phyloP scores from a whole-genome alignment of 2,113 vertebrate species.

The Thunnus maccoyii region DNA sequence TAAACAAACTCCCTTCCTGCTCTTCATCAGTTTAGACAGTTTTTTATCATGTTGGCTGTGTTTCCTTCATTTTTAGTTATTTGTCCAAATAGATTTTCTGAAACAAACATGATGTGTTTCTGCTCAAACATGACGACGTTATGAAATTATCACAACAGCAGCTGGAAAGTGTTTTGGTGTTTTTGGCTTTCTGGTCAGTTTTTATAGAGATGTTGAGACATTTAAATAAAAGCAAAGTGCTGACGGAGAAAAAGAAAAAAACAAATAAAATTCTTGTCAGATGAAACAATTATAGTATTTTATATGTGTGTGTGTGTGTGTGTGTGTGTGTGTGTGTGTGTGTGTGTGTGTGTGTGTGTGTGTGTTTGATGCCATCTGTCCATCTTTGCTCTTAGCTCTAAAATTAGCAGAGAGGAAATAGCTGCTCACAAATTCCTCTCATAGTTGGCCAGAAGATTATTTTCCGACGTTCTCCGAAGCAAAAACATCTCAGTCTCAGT shows the following conservation, averaged over 20 bases:
- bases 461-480: neutral
- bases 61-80: neutral
- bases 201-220: too few species aligned
- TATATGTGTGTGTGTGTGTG: too few species aligned
- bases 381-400: conserved; percentile 6
- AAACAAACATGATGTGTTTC: neutral
- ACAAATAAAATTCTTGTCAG: too few species aligned
- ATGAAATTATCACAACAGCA: neutral
- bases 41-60: neutral
- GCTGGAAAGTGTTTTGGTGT: neutral
- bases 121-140: neutral
- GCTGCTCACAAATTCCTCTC: conserved; percentile 37
- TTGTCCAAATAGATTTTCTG: neutral
- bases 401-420: conserved; percentile 45
- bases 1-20: neutral
- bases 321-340: too few species aligned
- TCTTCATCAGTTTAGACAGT: neutral
- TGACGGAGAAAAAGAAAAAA: neutral
- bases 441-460: conserved; percentile 16
- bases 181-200: too few species aligned
- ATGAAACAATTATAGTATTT: too few species aligned
- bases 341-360: too few species aligned
- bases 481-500: neutral
- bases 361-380: neutral
- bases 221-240: neutral